phyloP scores from a whole-genome alignment of 2,113 vertebrate species.

The Istiophorus platypterus region DNA sequence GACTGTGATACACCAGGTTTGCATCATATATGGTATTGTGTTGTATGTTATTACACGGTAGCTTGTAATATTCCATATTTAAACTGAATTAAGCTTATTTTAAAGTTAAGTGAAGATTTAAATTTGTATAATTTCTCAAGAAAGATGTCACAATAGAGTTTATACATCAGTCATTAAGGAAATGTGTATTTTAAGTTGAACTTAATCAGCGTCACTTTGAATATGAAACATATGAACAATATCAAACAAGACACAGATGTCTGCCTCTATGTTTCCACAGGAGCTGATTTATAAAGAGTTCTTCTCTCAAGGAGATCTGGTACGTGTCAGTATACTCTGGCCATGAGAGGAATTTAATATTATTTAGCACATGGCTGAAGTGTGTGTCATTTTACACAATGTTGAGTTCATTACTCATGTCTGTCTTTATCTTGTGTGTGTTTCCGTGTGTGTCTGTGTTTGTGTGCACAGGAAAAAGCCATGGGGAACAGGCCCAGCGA shows the following conservation, averaged over 20 bases:
- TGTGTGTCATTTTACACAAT: conserved; percentile 21
- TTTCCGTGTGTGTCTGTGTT: conserved; percentile 38
- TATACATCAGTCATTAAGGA: neutral
- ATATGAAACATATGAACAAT: conserved; percentile 8
- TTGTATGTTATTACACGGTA: neutral
- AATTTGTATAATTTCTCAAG: neutral
- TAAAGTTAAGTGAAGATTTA: neutral
- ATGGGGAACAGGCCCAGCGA: conserved; percentile 98
- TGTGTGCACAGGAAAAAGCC: conserved; percentile 91
- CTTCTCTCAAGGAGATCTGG: conserved; percentile 99
- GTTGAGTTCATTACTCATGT: conserved; percentile 30
- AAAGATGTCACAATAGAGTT: neutral
- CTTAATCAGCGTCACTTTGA: neutral
- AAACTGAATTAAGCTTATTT: neutral
- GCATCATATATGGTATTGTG: neutral
- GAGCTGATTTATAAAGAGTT: conserved; percentile 99
- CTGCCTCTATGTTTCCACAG: conserved; percentile 79
- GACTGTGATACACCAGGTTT: neutral
- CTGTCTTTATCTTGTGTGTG: conserved; percentile 29
- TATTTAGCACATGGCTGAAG: conserved; percentile 9
- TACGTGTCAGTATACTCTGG: conserved; percentile 78
- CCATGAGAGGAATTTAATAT: conserved; percentile 38
- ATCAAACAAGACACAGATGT: too few species aligned
- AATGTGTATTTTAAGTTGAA: neutral
- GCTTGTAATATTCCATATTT: neutral